Percentiles rank a stretch among this genome's conserved stretches.
phyloP scores from a whole-genome alignment of 2,113 vertebrate species.

The Elachura formosa region DNA sequence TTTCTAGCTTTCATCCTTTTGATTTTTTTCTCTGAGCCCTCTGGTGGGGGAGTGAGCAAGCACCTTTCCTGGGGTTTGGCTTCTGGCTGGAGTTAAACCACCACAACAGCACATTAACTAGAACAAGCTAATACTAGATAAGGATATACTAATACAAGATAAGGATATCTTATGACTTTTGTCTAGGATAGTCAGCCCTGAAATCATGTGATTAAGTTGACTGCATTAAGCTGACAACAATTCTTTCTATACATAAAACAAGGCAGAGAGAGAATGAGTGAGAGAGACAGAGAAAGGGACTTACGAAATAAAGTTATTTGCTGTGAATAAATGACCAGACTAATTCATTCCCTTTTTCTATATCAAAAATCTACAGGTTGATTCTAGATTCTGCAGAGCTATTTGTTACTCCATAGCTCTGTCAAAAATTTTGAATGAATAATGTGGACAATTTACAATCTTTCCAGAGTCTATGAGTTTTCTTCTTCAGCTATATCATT shows the following conservation, averaged over 20 bases:
- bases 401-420: background rate
- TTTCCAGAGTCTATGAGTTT: background rate
- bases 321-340: background rate
- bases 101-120: background rate
- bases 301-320: background rate
- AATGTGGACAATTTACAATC: background rate
- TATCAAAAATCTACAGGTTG: background rate
- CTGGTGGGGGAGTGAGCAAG: accelerated
- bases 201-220: background rate
- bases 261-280: background rate
- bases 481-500: background rate
- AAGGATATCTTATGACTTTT: background rate
- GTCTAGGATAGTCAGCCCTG: background rate
- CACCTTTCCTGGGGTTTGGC: background rate
- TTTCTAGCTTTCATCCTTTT: background rate
- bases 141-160: background rate
- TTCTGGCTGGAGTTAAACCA: background rate
- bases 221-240: background rate
- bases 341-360: background rate
- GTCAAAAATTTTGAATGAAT: background rate
- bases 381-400: background rate
- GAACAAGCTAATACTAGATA: background rate
- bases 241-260: background rate
- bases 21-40: background rate
- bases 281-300: too few species aligned